Percentiles rank a stretch among this genome's conserved stretches.
phyloP scores from a whole-genome alignment of 2,888 invertebrate species.

The Plutella xylostella region DNA sequence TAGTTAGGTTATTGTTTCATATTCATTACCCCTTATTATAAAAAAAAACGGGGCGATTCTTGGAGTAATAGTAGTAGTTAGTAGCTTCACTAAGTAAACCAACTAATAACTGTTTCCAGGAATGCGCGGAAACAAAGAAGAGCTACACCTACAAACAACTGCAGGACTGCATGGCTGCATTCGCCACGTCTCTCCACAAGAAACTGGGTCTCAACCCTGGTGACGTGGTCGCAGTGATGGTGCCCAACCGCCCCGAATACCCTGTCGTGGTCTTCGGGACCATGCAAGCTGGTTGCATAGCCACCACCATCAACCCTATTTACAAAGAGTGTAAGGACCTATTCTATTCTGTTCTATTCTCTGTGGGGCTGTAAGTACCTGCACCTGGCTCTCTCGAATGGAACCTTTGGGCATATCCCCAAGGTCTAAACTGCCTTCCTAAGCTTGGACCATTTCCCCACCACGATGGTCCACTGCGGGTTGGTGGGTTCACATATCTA shows the following conservation, averaged over 20 bases:
- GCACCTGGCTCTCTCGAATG: no score
- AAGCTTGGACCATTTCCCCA: no score
- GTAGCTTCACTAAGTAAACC: slow-evolving; percentile 4
- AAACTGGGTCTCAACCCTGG: slow-evolving; percentile 73
- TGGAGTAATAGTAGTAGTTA: slow-evolving; percentile 14
- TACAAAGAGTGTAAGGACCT: slow-evolving; percentile 74
- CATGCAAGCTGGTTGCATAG: slow-evolving; percentile 75
- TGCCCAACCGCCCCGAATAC: slow-evolving; percentile 83
- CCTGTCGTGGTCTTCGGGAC: slow-evolving; percentile 74
- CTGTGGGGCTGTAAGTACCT: no score
- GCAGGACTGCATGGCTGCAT: slow-evolving; percentile 67
- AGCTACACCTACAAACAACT: slow-evolving; percentile 55
- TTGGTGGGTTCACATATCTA: no score
- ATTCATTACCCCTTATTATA: no score
- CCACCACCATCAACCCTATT: slow-evolving; percentile 81
- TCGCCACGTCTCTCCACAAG: slow-evolving; percentile 73
- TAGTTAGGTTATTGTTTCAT: no score
- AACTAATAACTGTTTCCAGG: slow-evolving; percentile 30
- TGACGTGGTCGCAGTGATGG: slow-evolving; percentile 75
- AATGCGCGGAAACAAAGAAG: slow-evolving; percentile 55
- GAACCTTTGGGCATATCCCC: no score
- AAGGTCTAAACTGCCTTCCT: no score
- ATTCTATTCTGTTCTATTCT: no score
- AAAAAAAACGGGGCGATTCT: no score
- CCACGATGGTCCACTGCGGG: no score